phyloP scores from a whole-genome alignment of 2,797 vertebrate species.

The Tokudaia muenninki region DNA sequence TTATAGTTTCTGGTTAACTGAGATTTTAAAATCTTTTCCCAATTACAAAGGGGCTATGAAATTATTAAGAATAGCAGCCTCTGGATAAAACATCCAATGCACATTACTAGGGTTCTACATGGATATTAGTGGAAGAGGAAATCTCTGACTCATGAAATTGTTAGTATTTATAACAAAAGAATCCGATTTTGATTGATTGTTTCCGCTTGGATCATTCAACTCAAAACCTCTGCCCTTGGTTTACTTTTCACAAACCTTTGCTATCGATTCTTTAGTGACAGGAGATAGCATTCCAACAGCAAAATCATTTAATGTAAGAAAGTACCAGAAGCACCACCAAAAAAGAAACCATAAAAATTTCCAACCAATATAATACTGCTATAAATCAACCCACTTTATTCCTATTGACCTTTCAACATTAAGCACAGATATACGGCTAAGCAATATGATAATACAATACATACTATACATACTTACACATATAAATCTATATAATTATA shows the following conservation, averaged over 20 bases:
- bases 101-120: neutral
- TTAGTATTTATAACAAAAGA: conserved; percentile 23
- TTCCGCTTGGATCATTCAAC: conserved; percentile 38
- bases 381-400: neutral
- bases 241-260: conserved; percentile 21
- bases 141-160: conserved; percentile 49
- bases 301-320: conserved; percentile 38
- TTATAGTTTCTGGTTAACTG: neutral
- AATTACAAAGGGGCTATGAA: conserved; percentile 4
- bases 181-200: neutral
- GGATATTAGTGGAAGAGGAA: conserved; percentile 58
- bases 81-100: neutral
- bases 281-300: neutral
- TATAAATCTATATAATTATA: neutral
- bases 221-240: conserved; percentile 44
- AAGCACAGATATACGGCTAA: conserved; percentile 25
- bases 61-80: neutral
- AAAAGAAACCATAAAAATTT: conserved; percentile 9
- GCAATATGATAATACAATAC: neutral
- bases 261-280: conserved; percentile 37
- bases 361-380: neutral
- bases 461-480: neutral
- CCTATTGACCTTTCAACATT: conserved; percentile 1
- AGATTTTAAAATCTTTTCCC: neutral
- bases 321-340: neutral